Conservation (phyloP, 2,113 vertebrate species). For the Balaenoptera acutorostrata region DNA sequence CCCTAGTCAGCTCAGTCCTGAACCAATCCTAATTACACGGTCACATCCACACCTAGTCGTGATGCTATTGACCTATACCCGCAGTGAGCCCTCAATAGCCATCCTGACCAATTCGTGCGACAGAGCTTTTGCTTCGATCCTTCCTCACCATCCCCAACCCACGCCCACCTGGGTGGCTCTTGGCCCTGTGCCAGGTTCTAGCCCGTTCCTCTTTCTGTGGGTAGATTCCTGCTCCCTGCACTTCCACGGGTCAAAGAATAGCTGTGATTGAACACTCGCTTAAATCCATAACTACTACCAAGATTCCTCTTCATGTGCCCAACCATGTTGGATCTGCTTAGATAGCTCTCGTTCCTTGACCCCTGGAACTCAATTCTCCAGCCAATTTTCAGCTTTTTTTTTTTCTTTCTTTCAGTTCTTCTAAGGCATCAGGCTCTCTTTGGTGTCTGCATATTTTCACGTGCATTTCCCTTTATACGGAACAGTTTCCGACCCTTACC, state of each 20-base stretch:
- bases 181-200: background rate
- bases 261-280: background rate
- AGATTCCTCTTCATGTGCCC: background rate
- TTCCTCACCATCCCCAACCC: background rate
- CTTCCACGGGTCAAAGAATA: background rate
- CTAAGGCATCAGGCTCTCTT: background rate
- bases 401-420: background rate
- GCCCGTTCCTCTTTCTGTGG: background rate
- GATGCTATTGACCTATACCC: background rate
- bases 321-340: background rate
- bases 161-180: background rate
- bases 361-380: background rate
- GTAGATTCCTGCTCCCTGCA: background rate
- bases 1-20: background rate
- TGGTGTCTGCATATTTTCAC: background rate
- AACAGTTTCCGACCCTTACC: background rate
- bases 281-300: background rate
- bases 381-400: background rate
- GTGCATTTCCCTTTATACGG: background rate
- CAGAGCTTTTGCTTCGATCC: background rate
- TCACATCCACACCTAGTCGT: background rate
- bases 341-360: background rate
- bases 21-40: background rate
- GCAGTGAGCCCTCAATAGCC: background rate
- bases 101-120: background rate